Base-by-base conservation (phyloP, 2,888 invertebrate genomes). In the Tetheella fluctuosa region DNA sequence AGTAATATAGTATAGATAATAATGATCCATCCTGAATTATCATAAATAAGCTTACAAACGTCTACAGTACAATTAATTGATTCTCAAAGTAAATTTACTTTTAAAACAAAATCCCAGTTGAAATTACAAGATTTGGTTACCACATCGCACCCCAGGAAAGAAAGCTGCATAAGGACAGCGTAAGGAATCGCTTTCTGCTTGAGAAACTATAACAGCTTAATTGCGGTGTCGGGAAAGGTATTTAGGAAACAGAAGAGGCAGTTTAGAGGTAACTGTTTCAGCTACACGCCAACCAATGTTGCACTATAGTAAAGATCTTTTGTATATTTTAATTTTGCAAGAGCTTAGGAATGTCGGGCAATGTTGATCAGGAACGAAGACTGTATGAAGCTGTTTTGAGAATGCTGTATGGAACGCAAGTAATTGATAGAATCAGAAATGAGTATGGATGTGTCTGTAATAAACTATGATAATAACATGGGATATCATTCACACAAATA, bases 161-260 rank as follows among this genome's bases (percentile, higher is more conserved):
- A 39, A 39, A 42, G 25, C 56, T 3, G 15, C 25, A 20, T 37
- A 54, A 54, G 17, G 54, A 30, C 57, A 17, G 48, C 39, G 39
- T 48, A 58, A 52, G 42, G 42, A 42, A 17, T 17, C 42, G 42
- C 42, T n/a, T 42, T 42, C 42, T 17, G 42, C 42, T 42, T 7
- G 42, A 42, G 42, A 42, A 57, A 54, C 62, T 62, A 56, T 58
- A 57, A 59, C 60, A 57, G 68, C 64, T 65, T 67, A 64, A 70
- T 68, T 64, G 69, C 62, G 59, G 58, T 62, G 68, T 68, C 65
- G 63, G 64, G 65, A 57, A 60, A 55, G 64, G 71, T 70, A 73
- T 74, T 71, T 70, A 71, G 73, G 42, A 71, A 71, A 72, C 67
- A 71, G 58, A 64, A 64, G 65, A 56, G 63, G 61, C 28, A 57